phyloP scores from a whole-genome alignment of 2,888 invertebrate genomes.

The Noctua pronuba region DNA sequence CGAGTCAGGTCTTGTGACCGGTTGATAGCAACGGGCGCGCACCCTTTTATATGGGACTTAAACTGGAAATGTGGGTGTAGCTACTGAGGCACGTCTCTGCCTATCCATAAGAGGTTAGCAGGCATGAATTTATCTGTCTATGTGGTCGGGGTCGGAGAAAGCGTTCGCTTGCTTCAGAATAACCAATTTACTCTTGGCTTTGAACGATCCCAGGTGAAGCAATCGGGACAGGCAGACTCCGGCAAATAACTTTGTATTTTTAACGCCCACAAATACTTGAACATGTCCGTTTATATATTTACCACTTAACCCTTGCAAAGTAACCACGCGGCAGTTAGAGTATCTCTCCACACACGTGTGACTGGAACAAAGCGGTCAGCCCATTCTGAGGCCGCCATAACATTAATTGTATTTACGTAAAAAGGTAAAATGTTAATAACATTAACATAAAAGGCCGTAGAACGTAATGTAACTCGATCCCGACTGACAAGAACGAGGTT shows the following conservation, averaged over 20 bases:
- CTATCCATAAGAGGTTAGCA: background rate
- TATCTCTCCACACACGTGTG: constrained; percentile 23
- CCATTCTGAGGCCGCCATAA: constrained; percentile 28
- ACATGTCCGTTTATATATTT: constrained; percentile 3
- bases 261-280: background rate
- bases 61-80: background rate
- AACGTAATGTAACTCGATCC: constrained; percentile 54
- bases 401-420: constrained; percentile 40
- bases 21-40: background rate
- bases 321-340: background rate
- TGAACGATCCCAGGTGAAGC: background rate
- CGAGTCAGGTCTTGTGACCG: background rate
- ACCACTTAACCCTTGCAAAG: background rate
- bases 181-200: background rate
- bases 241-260: background rate
- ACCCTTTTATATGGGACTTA: background rate
- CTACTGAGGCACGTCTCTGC: background rate
- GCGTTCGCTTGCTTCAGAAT: background rate
- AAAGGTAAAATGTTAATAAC: constrained; percentile 51
- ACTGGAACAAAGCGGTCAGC: constrained; percentile 44
- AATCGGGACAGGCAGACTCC: background rate
- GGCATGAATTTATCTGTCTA: background rate
- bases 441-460: constrained; percentile 53
- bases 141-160: too few relatives aligned
- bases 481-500: constrained; percentile 45